These are phyloP conservation scores for Carassius gibelio DNA, from an alignment of 2,113 vertebrate species.

Conservation along the genomic window DNA sequence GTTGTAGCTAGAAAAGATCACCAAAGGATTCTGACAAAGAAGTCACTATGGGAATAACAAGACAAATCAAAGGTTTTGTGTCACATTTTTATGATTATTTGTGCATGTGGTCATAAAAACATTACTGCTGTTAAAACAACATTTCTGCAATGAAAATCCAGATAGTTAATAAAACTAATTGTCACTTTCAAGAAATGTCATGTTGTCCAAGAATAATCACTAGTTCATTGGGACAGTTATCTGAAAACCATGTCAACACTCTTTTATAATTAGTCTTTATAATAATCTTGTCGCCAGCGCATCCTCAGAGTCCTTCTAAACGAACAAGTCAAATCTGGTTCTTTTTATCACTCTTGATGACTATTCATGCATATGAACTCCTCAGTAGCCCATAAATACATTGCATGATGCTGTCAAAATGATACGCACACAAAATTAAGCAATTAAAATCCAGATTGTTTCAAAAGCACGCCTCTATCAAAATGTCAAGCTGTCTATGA, in stretches of 20 bases:
- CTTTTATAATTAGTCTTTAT: no score
- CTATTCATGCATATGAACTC: not conserved
- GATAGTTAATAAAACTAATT: not conserved
- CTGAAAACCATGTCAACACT: no score
- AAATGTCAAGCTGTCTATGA: not conserved
- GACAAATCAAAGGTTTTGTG: not conserved
- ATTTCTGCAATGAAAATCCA: not conserved
- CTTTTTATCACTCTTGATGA: not conserved
- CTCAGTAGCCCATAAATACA: not conserved
- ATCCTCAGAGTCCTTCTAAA: no score
- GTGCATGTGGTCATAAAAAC: not conserved
- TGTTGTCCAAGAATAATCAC: not conserved
- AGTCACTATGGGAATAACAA: not conserved
- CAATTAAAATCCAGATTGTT: not conserved
- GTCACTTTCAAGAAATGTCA: constrained; percentile 55
- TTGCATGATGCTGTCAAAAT: not conserved
- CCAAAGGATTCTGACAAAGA: constrained; percentile 24
- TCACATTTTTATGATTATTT: not conserved
- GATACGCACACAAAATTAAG: not conserved
- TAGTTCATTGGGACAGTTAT: no score
- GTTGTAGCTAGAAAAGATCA: constrained; percentile 34
- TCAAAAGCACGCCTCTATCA: not conserved
- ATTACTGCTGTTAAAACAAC: not conserved
- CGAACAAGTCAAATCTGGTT: no score
- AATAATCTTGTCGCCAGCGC: no score